phyloP scores from a whole-genome alignment of 2,113 vertebrate genomes.

The Nothocercus julius region DNA sequence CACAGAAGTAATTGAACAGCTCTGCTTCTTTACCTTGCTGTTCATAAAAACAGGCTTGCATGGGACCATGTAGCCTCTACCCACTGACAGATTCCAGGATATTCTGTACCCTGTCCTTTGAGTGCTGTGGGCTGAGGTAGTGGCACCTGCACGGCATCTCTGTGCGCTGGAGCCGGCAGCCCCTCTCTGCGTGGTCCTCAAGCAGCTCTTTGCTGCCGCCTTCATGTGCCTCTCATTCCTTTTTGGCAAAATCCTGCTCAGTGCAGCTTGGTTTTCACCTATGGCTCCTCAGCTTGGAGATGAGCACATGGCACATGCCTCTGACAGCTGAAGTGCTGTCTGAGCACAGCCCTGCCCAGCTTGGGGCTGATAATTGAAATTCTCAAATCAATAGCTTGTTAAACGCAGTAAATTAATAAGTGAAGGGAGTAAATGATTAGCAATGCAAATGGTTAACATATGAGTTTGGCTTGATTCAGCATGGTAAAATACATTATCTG shows the following conservation, averaged over 20 bases:
- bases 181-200: background rate
- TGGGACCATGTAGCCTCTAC: conserved; percentile 38
- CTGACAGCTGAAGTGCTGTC: too few relatives aligned
- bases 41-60: conserved; percentile 48
- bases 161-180: background rate
- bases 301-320: accelerated
- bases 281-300: background rate
- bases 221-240: background rate
- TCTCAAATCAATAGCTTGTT: background rate
- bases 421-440: background rate
- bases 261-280: accelerated
- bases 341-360: background rate
- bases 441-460: background rate
- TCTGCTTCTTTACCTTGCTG: conserved; percentile 4
- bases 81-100: conserved; percentile 57
- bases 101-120: conserved; percentile 12
- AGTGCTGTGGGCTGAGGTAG: conserved; percentile 32
- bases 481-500: accelerated
- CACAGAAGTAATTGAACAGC: background rate
- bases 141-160: background rate
- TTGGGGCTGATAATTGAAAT: background rate
- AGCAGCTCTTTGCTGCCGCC: background rate
- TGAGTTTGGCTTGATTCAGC: background rate
- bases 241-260: accelerated
- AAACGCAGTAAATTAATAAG: background rate